phyloP scores from a whole-genome alignment of 2,113 vertebrate genomes.

The Isurus oxyrinchus region DNA sequence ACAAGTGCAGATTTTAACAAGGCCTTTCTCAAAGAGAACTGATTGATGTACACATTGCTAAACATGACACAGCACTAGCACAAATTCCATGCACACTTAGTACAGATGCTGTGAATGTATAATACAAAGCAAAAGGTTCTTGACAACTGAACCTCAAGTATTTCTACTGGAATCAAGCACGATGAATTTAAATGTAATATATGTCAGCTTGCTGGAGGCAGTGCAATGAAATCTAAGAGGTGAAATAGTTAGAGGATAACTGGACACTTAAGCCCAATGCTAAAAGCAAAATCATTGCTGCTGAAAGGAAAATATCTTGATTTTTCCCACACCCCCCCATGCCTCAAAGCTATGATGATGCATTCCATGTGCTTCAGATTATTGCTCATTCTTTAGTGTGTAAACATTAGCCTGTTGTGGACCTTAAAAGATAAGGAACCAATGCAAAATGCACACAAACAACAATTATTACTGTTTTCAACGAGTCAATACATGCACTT shows the following conservation, averaged over 20 bases:
- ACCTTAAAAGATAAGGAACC: background rate
- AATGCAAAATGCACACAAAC: background rate
- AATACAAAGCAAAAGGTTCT: background rate
- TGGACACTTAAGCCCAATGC: background rate
- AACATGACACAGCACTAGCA: background rate
- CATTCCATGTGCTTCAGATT: conserved; percentile 32
- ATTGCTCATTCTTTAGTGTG: conserved; percentile 23
- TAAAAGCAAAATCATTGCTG: conserved; percentile 1
- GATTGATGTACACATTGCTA: background rate
- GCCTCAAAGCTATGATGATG: background rate
- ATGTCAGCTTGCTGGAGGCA: background rate
- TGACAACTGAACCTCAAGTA: background rate
- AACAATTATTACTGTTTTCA: conserved; percentile 6
- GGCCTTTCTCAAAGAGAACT: background rate
- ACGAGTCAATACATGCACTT: conserved; percentile 26
- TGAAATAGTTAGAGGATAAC: background rate
- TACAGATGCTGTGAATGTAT: background rate
- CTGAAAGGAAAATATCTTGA: background rate
- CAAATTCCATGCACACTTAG: background rate
- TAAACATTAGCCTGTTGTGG: conserved; percentile 15
- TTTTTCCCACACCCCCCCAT: background rate
- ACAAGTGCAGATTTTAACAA: conserved; percentile 8
- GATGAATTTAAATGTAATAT: background rate
- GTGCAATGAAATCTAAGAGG: background rate
- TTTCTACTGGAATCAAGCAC: background rate